These are phyloP conservation scores for Staurois parvus DNA, from an alignment of 2,797 vertebrate species.

Conservation along the genomic window DNA sequence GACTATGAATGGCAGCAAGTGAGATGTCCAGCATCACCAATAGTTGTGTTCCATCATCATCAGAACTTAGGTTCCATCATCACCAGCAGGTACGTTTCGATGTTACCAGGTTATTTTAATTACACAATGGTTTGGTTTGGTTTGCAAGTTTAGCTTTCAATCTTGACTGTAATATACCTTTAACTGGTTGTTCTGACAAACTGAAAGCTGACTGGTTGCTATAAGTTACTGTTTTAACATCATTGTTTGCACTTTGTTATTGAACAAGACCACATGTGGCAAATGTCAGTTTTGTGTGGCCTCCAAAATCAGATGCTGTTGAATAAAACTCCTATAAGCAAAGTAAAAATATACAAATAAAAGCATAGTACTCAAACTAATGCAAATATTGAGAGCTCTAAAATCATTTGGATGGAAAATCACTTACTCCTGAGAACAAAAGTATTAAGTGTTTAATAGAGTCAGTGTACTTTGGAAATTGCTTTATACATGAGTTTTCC, in stretches of 20 bases:
- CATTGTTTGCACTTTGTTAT: too few relatives aligned
- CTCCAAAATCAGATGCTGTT: too few relatives aligned
- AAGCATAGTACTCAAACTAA: slow-evolving; percentile 8
- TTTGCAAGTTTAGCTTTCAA: too few relatives aligned
- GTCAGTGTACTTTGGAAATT: slow-evolving; percentile 28
- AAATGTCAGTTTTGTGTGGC: too few relatives aligned
- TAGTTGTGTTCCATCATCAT: background rate
- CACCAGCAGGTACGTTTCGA: background rate
- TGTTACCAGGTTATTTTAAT: background rate
- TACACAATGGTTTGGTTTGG: too few relatives aligned
- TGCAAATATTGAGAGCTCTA: background rate
- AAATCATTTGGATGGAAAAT: slow-evolving; percentile 34
- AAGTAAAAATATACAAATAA: background rate
- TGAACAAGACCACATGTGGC: too few relatives aligned
- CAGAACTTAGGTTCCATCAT: too few relatives aligned
- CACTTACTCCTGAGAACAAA: slow-evolving; percentile 47
- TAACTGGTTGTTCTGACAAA: too few relatives aligned
- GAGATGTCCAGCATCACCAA: background rate
- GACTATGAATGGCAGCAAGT: background rate
- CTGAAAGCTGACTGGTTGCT: too few relatives aligned
- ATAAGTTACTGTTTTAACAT: too few relatives aligned
- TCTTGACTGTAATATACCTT: too few relatives aligned
- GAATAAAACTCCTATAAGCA: too few relatives aligned
- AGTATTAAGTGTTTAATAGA: slow-evolving; percentile 53
- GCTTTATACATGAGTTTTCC: slow-evolving; percentile 30